Evolutionary conservation across 1,140 invertebrate species (phyloP), one percentile per base, ranked within the genome.

Genomic region (Aphaenogaster floridana): DNA sequence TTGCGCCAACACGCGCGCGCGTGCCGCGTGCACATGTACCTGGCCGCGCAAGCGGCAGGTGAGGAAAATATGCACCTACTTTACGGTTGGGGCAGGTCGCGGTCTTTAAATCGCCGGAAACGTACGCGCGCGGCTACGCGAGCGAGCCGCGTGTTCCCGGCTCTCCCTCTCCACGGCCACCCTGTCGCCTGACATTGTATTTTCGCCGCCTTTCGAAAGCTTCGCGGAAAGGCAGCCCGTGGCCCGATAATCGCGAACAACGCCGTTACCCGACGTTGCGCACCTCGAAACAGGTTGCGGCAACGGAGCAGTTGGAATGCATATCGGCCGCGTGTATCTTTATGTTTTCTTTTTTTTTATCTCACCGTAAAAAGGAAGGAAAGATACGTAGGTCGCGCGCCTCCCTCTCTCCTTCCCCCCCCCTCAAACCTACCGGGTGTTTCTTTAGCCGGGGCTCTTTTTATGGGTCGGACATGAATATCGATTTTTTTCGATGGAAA

Each of bases 61-160:
- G 50, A 80, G 86, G 81, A 80, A 91, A 88, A 90, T 79, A 91
- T 88, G 77, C 83, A 50, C 72, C 66, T 84, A 81, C 54, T 89
- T 77, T 78, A 87, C 66, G 83, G 72, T 86, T 88, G 87, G 74
- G 87, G 84, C 66, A 88, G 87, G 87, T 88, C 87, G 76, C 36
- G 89, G 34, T 45, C 74, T 89, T 86, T 88, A 86, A 80, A 85
- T 54, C 83, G 76, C 79, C 90, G 89, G 90, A 90, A 88, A 90
- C 86, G 36, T 57, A 81, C 8, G 28, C 42, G 64, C n/a, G 57
- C 80, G 34, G 63, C 48, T 81, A 83, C 39, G 48, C 59, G 80
- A 64, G 45, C 48, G 45, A 54, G 7, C 34, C 77, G 17, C 45
- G 52, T 13, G 36, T 57, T 59, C 28, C 79, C n/a, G 39, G 36